Base-by-base conservation (phyloP, 2,113 vertebrate species). In the Thinocorus orbignyianus region DNA sequence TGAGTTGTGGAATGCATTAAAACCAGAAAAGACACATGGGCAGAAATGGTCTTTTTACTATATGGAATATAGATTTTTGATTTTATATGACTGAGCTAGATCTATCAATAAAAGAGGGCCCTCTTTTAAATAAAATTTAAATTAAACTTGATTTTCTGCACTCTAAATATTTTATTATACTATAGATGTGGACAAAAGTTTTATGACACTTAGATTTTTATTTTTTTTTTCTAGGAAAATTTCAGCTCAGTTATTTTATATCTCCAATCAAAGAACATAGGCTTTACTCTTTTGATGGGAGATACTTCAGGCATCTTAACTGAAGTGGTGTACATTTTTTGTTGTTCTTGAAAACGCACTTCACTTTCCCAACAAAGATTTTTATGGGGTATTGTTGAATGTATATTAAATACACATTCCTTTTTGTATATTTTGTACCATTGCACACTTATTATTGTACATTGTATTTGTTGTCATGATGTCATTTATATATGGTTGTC, bases 341-440 rank as follows among this genome's bases (percentile, higher is more conserved):
- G 64, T 93, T 93, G 58, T 78, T 94, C 80, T 92, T 92, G 92
- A 91, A 94, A 95, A 86, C 74, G 86, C 93, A 79, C 89, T 96
- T 93, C 82, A 54, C 64, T 91, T 95, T 94, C 94, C 78, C 88
- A 88, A 51, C 31, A 64, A 92, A 81, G 65, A 79, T 96, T 97
- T 96, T 92, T 96, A 85, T 96, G 95, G 82, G 91, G 83, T 94
- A 58, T 80, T 82, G 81, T 92, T 96, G 94, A 97, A 92, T 97
- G 96, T 96, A 95, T 95, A 87, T 88, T 93, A 93, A 96, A 97
- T 93, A 92, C 73, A 82, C 92, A 46, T 94, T 92, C 96, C 88
- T 95, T 91, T 97, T 95, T 97, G 88, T 97, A 81, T 97, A 92
- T 94, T 98, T 92, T 97, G 92, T 97, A 80, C 79, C 92, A 72